A percentile compares a stretch with the other conserved stretches of the same genome.
These are phyloP conservation scores for Leptinotarsa defecta DNA, from an alignment of 1,140 invertebrate species.

Conservation along the genomic window DNA sequence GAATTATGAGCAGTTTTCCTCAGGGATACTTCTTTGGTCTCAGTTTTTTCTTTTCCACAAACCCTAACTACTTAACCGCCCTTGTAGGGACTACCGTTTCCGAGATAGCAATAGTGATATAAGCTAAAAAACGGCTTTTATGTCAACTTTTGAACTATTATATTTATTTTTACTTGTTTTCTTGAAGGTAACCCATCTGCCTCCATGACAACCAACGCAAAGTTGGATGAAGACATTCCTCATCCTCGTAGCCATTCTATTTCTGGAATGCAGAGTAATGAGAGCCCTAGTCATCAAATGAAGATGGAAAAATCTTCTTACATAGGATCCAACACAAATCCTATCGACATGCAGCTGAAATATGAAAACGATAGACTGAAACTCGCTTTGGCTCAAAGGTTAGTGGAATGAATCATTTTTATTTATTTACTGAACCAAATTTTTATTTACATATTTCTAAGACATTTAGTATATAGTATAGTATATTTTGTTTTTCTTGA, in stretches of 20 bases:
- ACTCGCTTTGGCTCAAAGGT: slow-evolving; percentile 94
- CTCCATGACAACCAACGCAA: slow-evolving; percentile 36
- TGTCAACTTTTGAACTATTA: background rate
- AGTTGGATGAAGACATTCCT: slow-evolving; percentile 49
- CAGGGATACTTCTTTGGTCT: too few relatives aligned
- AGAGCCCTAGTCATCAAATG: slow-evolving; percentile 67
- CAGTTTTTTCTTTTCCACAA: too few relatives aligned
- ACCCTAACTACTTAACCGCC: too few relatives aligned
- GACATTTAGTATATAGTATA: too few relatives aligned
- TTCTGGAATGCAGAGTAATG: slow-evolving; percentile 60
- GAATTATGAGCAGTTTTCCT: too few relatives aligned
- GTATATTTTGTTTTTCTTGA: too few relatives aligned
- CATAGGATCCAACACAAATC: slow-evolving; percentile 53
- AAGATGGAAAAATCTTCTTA: slow-evolving; percentile 54
- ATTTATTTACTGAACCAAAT: too few relatives aligned
- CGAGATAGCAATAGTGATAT: too few relatives aligned
- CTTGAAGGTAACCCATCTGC: slow-evolving; percentile 41
- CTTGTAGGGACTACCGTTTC: too few relatives aligned
- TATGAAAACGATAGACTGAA: slow-evolving; percentile 97
- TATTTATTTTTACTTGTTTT: slow-evolving; percentile 20
- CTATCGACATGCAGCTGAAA: slow-evolving; percentile 86
- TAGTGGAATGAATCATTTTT: slow-evolving; percentile 34
- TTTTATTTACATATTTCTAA: too few relatives aligned
- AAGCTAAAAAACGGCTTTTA: too few relatives aligned
- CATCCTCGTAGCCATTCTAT: slow-evolving; percentile 63